Percentiles rank a stretch among this genome's conserved stretches.
These are phyloP conservation scores for Drosophila sordidula DNA, from an alignment of 2,888 invertebrate genomes.

Conservation along the genomic window DNA sequence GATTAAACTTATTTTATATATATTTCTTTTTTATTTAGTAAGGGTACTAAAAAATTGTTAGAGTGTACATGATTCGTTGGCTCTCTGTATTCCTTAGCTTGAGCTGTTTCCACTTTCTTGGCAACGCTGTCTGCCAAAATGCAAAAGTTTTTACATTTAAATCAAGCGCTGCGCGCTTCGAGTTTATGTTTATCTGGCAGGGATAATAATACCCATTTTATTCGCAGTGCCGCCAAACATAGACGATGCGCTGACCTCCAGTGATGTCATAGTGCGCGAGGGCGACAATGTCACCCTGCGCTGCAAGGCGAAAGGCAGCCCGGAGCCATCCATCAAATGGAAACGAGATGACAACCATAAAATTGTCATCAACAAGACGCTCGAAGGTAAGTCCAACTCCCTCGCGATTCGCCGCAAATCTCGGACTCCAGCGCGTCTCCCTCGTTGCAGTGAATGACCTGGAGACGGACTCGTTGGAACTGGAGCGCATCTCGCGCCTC, in stretches of 20 bases:
- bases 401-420: conserved; percentile 5
- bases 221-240: conserved; percentile 94
- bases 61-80: conserved; percentile 29
- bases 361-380: conserved; percentile 94
- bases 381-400: conserved; percentile 87
- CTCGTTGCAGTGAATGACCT: conserved; percentile 90
- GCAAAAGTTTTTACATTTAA: conserved; percentile 70
- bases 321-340: conserved; percentile 95
- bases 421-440: conserved; percentile 12
- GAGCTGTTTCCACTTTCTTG: conserved; percentile 47
- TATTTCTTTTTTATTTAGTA: too few relatives aligned
- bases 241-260: conserved; percentile 95
- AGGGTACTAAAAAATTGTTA: too few relatives aligned
- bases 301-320: conserved; percentile 95
- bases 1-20: too few relatives aligned
- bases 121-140: conserved; percentile 57
- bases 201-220: conserved; percentile 44
- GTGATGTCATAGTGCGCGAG: conserved; percentile 96
- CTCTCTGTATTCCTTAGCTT: neutral
- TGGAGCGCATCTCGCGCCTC: conserved; percentile 93
- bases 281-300: conserved; percentile 94
- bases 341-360: conserved; percentile 94
- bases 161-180: conserved; percentile 49
- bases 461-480: conserved; percentile 93
- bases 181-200: conserved; percentile 52